These are phyloP conservation scores for Coturnix japonica DNA, from an alignment of 2,113 vertebrate species.

Conservation along the genomic window DNA sequence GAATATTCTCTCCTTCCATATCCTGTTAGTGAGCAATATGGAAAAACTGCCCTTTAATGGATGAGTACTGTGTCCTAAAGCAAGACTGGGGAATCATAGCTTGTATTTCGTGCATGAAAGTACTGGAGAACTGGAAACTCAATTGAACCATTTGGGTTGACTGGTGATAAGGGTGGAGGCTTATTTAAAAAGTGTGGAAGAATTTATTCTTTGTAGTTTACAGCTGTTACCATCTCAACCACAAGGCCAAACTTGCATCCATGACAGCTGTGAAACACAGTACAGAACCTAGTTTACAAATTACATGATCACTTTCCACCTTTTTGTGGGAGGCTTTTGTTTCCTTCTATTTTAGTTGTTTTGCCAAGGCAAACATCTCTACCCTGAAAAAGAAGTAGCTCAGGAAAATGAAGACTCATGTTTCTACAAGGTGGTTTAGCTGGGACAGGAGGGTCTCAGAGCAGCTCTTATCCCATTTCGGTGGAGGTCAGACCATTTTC, in stretches of 20 bases:
- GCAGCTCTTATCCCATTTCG: background rate
- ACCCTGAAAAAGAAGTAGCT: background rate
- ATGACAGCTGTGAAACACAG: background rate
- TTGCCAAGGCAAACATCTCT: background rate
- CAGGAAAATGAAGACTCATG: background rate
- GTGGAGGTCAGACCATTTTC: background rate
- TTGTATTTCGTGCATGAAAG: constrained; percentile 61
- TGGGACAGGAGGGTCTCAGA: background rate
- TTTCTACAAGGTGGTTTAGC: background rate
- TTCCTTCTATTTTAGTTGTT: background rate
- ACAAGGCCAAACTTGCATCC: constrained; percentile 19
- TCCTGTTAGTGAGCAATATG: constrained; percentile 58
- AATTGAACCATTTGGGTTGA: constrained; percentile 28
- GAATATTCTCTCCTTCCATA: constrained; percentile 57
- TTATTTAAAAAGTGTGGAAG: constrained; percentile 35
- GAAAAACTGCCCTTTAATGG: constrained; percentile 62
- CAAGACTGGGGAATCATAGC: constrained; percentile 36
- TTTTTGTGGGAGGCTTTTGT: background rate
- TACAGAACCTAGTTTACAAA: background rate
- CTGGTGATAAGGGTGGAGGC: background rate
- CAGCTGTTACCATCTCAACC: constrained; percentile 41
- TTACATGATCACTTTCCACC: background rate
- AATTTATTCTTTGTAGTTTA: constrained; percentile 55
- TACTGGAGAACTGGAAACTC: constrained; percentile 45
- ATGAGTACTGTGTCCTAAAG: constrained; percentile 11